Evolutionary conservation across 1,140 invertebrate genomes (phyloP).

Genomic region (Colletes latitarsis): DNA sequence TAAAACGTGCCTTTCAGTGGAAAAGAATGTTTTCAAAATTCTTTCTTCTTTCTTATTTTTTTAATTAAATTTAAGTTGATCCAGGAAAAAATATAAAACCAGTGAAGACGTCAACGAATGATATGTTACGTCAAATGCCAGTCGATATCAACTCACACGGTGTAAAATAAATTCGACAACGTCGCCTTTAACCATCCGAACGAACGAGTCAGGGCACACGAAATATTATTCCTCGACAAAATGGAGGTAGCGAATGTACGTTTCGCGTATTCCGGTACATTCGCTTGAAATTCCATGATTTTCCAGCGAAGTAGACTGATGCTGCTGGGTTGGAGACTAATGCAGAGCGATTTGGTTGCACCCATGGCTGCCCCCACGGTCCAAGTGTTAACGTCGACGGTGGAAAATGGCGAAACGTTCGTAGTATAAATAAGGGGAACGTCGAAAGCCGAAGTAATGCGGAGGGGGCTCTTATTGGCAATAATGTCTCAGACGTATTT

Average conservation of each 20-base stretch:
- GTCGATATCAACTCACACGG: too few relatives aligned
- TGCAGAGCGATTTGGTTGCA: neutral
- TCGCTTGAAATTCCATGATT: neutral
- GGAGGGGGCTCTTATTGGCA: slow-evolving; percentile 19
- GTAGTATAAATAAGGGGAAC: slow-evolving; percentile 25
- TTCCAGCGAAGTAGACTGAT: neutral
- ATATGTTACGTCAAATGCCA: too few relatives aligned
- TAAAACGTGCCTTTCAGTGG: too few relatives aligned
- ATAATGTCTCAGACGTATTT: slow-evolving; percentile 21
- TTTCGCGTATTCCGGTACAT: neutral
- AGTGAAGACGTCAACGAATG: too few relatives aligned
- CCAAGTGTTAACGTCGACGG: neutral
- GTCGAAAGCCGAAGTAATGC: slow-evolving; percentile 12
- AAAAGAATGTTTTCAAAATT: too few relatives aligned
- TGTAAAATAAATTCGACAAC: neutral
- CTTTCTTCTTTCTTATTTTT: too few relatives aligned
- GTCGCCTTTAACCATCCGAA: neutral
- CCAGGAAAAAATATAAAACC: too few relatives aligned
- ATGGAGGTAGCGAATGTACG: neutral
- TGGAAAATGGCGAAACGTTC: neutral
- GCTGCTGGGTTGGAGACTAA: neutral
- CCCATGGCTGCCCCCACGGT: too few relatives aligned
- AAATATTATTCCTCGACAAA: neutral
- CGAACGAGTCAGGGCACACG: neutral
- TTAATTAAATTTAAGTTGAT: too few relatives aligned